Evolutionary conservation across 2,888 invertebrate genomes (phyloP), one percentile per base, ranked within the genome.

Genomic region (Erpobdella octoculata): DNA sequence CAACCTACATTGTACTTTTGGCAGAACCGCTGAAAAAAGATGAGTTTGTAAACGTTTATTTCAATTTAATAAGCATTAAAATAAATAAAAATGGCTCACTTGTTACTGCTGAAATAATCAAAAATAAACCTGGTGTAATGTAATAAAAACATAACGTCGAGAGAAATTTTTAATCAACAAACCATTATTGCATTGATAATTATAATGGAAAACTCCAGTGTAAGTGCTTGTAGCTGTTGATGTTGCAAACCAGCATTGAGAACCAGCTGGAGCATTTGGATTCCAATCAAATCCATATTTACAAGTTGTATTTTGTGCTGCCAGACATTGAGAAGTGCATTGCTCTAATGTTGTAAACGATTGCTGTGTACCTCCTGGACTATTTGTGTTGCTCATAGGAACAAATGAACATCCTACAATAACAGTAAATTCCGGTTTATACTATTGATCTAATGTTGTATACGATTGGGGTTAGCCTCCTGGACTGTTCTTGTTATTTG

Each of bases 281-380:
- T 62, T 62, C 5, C 2, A 62, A 21, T 62, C 62, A 18, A 62
- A 33, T 33, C 62, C 62, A 12, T 28, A 62, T 62, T 35, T 62
- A 15, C 62, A 62, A 6, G 28, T 8, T 8, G 31, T 5, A n/a
- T 4, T 35, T 62, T 61, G 21, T 25, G 4, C 15, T 18, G 3
- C 21, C 2, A 61, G 18, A 31, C 61, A 61, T 28, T 4, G 4
- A 18, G 18, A 21, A 18, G 5, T 25, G 61, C 61, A 8, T 25
- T 25, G 31, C 6, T 62, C n/a, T 4, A 62, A 8, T 6, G 62
- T 62, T 9, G 62, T 62, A 33, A 35, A 31, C n/a, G 33, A 31
- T 8, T 28, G 62, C 31, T 62, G 62, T n/a, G 31, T 35, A 53
- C 62, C 62, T 12, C 62, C 35, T 1, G 28, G 62, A 15, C 31